Conservation (phyloP, 2,888 invertebrate genomes). For the Eumacrocentrus americanus region DNA sequence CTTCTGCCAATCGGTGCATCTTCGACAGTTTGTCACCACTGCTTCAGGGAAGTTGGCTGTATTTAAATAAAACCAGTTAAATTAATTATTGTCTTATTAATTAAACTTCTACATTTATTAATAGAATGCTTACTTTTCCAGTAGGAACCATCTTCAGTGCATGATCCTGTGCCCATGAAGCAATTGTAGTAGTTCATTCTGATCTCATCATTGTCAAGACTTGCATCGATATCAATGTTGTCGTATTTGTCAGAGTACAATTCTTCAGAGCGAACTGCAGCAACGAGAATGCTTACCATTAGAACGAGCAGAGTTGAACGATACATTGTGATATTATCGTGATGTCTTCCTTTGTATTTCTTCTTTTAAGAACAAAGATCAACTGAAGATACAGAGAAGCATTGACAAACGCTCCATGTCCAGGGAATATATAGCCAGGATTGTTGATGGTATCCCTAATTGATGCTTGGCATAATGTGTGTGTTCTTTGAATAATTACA, state of each 20-base stretch:
- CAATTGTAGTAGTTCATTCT: constrained; percentile 51
- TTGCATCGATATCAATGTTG: constrained; percentile 47
- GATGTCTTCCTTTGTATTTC: not conserved
- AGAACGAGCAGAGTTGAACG: constrained; percentile 1
- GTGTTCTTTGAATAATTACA: not conserved
- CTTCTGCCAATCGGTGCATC: constrained; percentile 47
- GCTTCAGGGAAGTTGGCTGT: constrained; percentile 48
- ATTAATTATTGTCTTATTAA: not conserved
- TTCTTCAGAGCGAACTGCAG: constrained; percentile 34
- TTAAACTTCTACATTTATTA: too few species aligned
- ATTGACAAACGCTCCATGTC: not conserved
- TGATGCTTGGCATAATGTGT: not conserved
- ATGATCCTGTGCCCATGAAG: constrained; percentile 43
- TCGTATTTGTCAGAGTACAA: constrained; percentile 48
- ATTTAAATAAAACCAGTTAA: not conserved
- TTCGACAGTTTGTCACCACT: constrained; percentile 45
- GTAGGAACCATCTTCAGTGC: constrained; percentile 42
- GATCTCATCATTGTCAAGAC: constrained; percentile 44
- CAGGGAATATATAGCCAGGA: not conserved
- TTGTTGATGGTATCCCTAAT: too few species aligned
- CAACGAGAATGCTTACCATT: constrained; percentile 19
- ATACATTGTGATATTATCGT: not conserved
- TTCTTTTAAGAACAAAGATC: too few species aligned
- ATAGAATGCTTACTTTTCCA: constrained; percentile 46
- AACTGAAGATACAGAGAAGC: not conserved